Evolutionary conservation across 1,140 invertebrate genomes (phyloP).

Genomic region (Solenopsis invicta): DNA sequence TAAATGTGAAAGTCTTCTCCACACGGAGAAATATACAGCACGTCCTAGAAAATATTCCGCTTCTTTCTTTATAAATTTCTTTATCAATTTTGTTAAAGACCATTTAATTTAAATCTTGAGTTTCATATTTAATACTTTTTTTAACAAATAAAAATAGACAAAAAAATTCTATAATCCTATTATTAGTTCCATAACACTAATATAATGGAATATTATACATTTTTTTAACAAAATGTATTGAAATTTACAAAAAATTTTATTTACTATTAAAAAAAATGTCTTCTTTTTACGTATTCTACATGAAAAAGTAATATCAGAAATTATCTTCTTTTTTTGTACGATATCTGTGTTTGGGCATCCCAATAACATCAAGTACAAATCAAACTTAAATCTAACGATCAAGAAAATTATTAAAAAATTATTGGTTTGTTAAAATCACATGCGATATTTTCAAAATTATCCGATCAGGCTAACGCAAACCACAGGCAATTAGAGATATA

Average conservation of each 20-base stretch:
- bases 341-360: conserved; percentile 29
- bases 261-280: background rate
- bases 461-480: background rate
- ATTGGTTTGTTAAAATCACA: conserved; percentile 12
- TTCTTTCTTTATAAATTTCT: background rate
- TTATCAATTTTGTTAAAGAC: background rate
- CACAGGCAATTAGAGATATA: conserved; percentile 30
- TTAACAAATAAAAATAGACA: too few relatives aligned
- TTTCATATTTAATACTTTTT: background rate
- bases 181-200: background rate
- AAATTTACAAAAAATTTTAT: background rate
- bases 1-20: conserved; percentile 56
- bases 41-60: conserved; percentile 14
- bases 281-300: background rate
- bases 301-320: background rate
- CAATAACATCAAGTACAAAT: conserved; percentile 15
- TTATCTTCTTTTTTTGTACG: background rate
- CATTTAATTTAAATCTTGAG: background rate
- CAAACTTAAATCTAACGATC: background rate
- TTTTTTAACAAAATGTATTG: background rate
- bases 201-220: background rate
- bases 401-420: conserved; percentile 35
- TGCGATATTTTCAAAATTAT: conserved; percentile 31
- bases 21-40: background rate
- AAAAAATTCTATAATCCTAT: background rate